Evolutionary conservation across 2,797 vertebrate genomes (phyloP).

Genomic region (Sus cebifrons): DNA sequence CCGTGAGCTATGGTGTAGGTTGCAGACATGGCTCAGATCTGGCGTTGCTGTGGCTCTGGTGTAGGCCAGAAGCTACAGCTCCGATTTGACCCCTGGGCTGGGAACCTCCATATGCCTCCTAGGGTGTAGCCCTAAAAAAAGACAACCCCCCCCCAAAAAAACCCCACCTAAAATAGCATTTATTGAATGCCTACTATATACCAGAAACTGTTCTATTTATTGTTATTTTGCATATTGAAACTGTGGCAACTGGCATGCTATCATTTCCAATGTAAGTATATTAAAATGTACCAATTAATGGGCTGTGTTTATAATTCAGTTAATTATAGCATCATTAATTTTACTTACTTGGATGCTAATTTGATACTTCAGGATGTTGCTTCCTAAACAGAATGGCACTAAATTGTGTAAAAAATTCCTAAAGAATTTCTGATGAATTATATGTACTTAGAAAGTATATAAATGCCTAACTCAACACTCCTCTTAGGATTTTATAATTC

Average conservation of each 20-base stretch:
- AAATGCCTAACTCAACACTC: neutral
- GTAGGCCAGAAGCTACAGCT: no score
- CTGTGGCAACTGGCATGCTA: neutral
- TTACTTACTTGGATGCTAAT: neutral
- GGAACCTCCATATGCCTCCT: no score
- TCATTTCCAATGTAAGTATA: neutral
- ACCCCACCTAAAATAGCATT: neutral
- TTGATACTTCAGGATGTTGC: neutral
- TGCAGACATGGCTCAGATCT: no score
- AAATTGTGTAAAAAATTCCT: neutral
- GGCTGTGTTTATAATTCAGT: neutral
- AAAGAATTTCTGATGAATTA: neutral
- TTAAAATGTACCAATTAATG: neutral
- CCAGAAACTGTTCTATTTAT: neutral
- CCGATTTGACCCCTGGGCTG: no score
- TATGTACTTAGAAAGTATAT: neutral
- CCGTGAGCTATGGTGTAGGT: no score
- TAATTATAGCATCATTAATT: slow-evolving; percentile 30
- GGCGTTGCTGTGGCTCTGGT: no score
- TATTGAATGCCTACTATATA: neutral
- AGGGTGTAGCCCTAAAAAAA: no score
- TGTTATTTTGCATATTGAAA: neutral
- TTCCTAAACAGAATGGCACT: neutral
- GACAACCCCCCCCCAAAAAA: no score
- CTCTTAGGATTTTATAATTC: neutral